Conservation (phyloP, 2,113 vertebrate species). For the Lichenostomus cassidix region DNA sequence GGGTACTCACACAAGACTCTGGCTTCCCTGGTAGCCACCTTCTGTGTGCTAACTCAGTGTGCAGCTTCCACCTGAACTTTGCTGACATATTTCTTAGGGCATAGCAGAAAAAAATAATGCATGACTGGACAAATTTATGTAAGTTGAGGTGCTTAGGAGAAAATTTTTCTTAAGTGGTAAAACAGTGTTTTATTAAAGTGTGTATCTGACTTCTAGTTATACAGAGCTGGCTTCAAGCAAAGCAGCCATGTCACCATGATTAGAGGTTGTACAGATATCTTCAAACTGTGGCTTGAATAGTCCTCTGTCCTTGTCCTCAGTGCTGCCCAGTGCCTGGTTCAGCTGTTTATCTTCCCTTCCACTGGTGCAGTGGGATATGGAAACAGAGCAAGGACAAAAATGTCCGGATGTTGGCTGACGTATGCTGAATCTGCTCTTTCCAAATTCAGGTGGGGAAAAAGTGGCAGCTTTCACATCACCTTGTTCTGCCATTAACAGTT, state of each 20-base stretch:
- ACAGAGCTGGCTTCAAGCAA: not conserved
- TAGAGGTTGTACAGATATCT: not conserved
- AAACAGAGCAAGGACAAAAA: not conserved
- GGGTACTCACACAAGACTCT: not conserved
- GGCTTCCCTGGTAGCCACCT: not conserved
- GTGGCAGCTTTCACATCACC: not conserved
- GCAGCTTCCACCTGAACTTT: not conserved
- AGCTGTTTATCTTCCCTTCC: not conserved
- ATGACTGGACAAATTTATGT: not conserved
- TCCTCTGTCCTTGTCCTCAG: not conserved
- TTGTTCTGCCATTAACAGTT: not conserved
- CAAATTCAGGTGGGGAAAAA: not conserved
- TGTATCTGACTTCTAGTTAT: not conserved
- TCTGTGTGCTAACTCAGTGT: not conserved
- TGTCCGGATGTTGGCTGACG: fast-evolving
- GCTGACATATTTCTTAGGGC: not conserved
- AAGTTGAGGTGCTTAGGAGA: not conserved
- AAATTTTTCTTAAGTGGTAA: not conserved
- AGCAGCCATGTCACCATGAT: not conserved
- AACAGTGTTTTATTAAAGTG: not conserved
- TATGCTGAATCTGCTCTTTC: not conserved
- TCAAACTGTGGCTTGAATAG: not conserved
- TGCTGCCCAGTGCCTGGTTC: not conserved
- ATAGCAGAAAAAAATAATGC: not conserved
- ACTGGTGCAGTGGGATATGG: not conserved